These are phyloP conservation scores for Mythimna impura DNA, from an alignment of 2,888 invertebrate genomes.

Conservation along the genomic window DNA sequence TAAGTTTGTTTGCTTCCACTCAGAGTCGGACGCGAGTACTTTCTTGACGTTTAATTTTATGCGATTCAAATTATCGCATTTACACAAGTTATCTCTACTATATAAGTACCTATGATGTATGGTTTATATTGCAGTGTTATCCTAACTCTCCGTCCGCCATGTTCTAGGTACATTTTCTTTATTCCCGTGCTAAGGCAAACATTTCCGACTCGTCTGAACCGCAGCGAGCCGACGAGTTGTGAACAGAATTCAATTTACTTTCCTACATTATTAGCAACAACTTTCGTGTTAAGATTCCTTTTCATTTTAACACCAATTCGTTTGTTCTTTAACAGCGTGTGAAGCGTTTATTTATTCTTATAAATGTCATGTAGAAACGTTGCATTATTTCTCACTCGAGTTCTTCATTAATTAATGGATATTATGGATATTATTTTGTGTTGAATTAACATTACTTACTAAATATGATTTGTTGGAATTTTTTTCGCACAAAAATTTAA, in stretches of 20 bases:
- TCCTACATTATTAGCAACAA: conserved; percentile 24
- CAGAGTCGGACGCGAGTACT: conserved; percentile 28
- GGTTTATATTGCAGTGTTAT: background rate
- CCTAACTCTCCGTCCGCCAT: background rate
- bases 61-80: conserved; percentile 23
- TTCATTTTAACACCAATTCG: conserved; percentile 50
- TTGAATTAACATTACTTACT: background rate
- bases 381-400: conserved; percentile 7
- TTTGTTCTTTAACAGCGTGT: conserved; percentile 36
- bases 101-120: background rate
- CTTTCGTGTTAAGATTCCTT: conserved; percentile 40
- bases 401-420: background rate
- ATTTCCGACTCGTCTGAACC: conserved; percentile 1
- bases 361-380: conserved; percentile 2
- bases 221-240: conserved; percentile 29
- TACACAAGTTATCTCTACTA: background rate
- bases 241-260: conserved; percentile 44
- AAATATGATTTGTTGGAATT: background rate
- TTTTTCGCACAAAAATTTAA: background rate
- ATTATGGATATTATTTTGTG: background rate
- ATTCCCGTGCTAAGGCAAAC: background rate
- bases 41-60: conserved; percentile 35
- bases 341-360: conserved; percentile 24
- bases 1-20: conserved; percentile 53
- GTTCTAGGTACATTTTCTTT: background rate